Base-by-base conservation (phyloP, 2,113 vertebrate species). In the Bostrychus sinensis region DNA sequence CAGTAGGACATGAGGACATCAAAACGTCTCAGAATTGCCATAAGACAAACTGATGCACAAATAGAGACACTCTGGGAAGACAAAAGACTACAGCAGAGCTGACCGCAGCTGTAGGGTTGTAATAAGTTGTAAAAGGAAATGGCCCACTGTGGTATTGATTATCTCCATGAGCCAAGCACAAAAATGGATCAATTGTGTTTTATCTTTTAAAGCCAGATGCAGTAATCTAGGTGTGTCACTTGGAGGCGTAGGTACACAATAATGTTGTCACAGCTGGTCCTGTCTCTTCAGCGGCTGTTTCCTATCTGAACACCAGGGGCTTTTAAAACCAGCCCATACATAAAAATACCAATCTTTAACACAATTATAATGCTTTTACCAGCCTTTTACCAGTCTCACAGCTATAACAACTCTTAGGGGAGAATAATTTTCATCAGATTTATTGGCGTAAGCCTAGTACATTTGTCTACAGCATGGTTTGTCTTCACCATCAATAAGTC, bases 151-250 rank as follows among this genome's bases (percentile, higher is more conserved):
- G 13, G 11, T 62, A 50, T 43, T 63, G 73, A 57, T 60, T 41
- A 30, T 43, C 58, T 54, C 32, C 22, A 22, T 20, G 65, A 46
- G 41, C 19, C 25, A 22, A 8, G 12, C 11, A 39, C 41, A 16
- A 42, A 38, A 59, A 72, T 45, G 7, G 16, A 30, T 28, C 16
- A 34, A 20, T 30, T 22, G 32, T 32, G 57, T 26, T 36, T 26
- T 23, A 0, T 72, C 4, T 53, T 70, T 65, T 53, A 41, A 53
- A 53, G 26, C 62, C 63, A 67, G 69, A 66, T 83, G 82, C 56
- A 70, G 59, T 86, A 72, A 63, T 34, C 34, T 26, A 34, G 55
- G 28, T 2, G 41, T 19, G 55, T 5, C 80, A 72, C 54, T 41
- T 39, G 81, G 68, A 63, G 81, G 81, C 46, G 55, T 30, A 36